These are phyloP conservation scores for Hirtodrosophila alboralis DNA, from an alignment of 2,888 invertebrate genomes.

Conservation along the genomic window DNA sequence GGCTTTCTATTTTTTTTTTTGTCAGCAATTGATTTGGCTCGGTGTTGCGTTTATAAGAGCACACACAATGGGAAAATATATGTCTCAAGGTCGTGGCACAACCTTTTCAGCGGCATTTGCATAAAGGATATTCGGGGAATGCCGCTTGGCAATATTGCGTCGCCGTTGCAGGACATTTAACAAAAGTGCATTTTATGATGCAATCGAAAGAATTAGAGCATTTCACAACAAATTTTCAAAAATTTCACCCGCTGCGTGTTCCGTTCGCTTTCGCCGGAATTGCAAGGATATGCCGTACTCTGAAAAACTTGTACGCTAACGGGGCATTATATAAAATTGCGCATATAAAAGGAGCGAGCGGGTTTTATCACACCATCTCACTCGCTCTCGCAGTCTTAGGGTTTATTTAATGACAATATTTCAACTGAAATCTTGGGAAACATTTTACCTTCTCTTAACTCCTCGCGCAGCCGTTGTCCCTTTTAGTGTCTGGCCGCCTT, in stretches of 20 bases:
- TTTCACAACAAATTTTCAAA: conserved; percentile 13
- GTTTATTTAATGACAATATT: conserved; percentile 41
- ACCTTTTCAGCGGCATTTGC: conserved; percentile 57
- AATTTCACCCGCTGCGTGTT: conserved; percentile 62
- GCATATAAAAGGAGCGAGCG: conserved; percentile 51
- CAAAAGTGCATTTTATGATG: conserved; percentile 63
- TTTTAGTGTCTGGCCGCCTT: conserved; percentile 15
- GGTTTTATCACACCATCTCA: conserved; percentile 37
- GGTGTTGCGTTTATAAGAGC: not conserved
- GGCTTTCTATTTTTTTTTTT: conserved; percentile 1
- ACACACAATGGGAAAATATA: conserved; percentile 41
- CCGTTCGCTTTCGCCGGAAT: conserved; percentile 47
- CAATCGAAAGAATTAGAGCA: conserved; percentile 58
- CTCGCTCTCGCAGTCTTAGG: not conserved
- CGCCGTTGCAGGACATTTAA: conserved; percentile 38
- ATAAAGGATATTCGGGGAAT: conserved; percentile 65
- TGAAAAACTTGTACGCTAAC: conserved; percentile 29
- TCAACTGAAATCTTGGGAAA: conserved; percentile 28
- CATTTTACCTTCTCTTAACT: conserved; percentile 41
- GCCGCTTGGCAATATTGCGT: conserved; percentile 64
- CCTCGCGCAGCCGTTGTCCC: conserved; percentile 38
- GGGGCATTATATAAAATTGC: conserved; percentile 65
- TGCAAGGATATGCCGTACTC: conserved; percentile 14
- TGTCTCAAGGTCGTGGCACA: conserved; percentile 41
- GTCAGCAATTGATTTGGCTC: conserved; percentile 35